These are phyloP conservation scores for Macrophya annulata DNA, from an alignment of 2,888 invertebrate genomes.

Conservation along the genomic window DNA sequence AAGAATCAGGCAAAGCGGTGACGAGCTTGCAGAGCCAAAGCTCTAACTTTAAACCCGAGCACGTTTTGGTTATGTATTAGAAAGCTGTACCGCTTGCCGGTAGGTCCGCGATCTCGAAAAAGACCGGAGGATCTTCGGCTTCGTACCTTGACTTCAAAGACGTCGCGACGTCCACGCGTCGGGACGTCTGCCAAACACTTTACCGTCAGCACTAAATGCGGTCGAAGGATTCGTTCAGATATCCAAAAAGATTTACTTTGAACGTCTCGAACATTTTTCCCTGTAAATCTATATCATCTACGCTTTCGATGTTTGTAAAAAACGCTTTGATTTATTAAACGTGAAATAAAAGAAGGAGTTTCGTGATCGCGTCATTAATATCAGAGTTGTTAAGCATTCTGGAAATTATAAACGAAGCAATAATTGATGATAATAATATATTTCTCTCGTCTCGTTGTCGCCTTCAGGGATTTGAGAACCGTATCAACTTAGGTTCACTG, in stretches of 20 bases:
- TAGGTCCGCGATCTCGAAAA: slow-evolving; percentile 43
- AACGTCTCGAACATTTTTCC: slow-evolving; percentile 33
- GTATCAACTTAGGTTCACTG: not conserved
- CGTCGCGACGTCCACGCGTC: slow-evolving; percentile 48
- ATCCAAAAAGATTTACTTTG: slow-evolving; percentile 48
- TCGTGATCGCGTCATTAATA: slow-evolving; percentile 17
- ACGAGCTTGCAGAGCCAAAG: slow-evolving; percentile 25
- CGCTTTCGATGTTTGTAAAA: slow-evolving; percentile 2
- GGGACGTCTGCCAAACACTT: slow-evolving; percentile 55
- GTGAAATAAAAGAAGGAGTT: not conserved
- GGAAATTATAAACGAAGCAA: not conserved
- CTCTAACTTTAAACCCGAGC: slow-evolving; percentile 18
- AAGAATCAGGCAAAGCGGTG: not conserved
- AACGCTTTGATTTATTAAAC: slow-evolving; percentile 47
- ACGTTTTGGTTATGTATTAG: slow-evolving; percentile 47
- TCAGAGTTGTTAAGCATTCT: not conserved
- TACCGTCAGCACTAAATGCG: slow-evolving; percentile 48
- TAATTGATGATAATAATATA: slow-evolving; percentile 38
- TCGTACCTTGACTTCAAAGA: slow-evolving; percentile 40
- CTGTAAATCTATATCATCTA: slow-evolving; percentile 16
- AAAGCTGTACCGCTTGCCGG: slow-evolving; percentile 32
- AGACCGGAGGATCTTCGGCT: slow-evolving; percentile 36
- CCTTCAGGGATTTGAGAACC: not conserved
- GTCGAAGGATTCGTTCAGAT: slow-evolving; percentile 39
- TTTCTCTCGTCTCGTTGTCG: slow-evolving; percentile 39